Evolutionary conservation across 2,888 invertebrate species (phyloP).

Genomic region (Taphrorychus bicolor): DNA sequence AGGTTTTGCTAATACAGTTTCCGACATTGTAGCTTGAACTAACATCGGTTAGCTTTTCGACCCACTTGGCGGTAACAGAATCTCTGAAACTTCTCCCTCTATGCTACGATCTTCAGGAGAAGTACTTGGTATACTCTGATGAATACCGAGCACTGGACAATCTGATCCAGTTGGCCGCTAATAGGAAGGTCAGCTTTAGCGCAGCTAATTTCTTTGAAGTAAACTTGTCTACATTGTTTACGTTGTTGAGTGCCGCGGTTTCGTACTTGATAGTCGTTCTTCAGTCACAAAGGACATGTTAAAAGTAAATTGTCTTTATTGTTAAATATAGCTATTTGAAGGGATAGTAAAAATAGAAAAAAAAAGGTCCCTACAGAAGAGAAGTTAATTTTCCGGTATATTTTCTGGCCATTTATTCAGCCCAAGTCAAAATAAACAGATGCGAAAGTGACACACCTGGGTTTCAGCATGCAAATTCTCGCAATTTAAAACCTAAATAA

Average conservation of each 20-base stretch:
- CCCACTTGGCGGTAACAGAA: slow-evolving; percentile 11
- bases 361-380: neutral
- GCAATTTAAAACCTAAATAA: slow-evolving; percentile 41
- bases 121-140: slow-evolving; percentile 9
- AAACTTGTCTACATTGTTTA: slow-evolving; percentile 18
- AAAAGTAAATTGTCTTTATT: neutral
- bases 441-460: slow-evolving; percentile 41
- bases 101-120: slow-evolving; percentile 25
- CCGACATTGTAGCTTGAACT: slow-evolving; percentile 23
- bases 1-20: neutral
- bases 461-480: slow-evolving; percentile 38
- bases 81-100: slow-evolving; percentile 12
- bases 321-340: too few relatives aligned
- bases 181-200: slow-evolving; percentile 8
- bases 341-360: too few relatives aligned
- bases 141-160: slow-evolving; percentile 18
- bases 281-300: slow-evolving; percentile 4
- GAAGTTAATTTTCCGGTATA: slow-evolving; percentile 28
- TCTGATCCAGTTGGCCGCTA: slow-evolving; percentile 9
- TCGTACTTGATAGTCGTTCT: slow-evolving; percentile 26
- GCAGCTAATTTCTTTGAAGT: slow-evolving; percentile 21
- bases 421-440: slow-evolving; percentile 29
- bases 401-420: slow-evolving; percentile 26
- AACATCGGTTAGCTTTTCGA: neutral
- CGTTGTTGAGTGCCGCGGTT: slow-evolving; percentile 12